A percentile compares a stretch with the other conserved stretches of the same genome.
phyloP scores from a whole-genome alignment of 2,888 invertebrate genomes.

The Taphrorychus bicolor region DNA sequence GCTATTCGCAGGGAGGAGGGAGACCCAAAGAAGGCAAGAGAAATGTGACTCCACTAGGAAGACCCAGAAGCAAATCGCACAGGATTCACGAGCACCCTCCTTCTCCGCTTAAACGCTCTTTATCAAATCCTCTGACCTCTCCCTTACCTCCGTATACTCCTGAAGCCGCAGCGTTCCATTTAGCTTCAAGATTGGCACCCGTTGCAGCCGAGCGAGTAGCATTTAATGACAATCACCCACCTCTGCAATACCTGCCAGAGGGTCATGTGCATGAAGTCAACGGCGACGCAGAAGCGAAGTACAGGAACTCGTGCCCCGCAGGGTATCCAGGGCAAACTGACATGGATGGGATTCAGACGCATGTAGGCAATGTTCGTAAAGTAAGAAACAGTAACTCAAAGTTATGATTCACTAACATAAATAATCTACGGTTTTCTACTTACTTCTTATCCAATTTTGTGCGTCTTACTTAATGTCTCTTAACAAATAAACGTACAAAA shows the following conservation, averaged over 20 bases:
- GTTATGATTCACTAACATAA: no score
- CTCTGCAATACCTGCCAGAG: conserved; percentile 1
- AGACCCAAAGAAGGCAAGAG: background rate
- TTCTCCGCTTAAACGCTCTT: conserved; percentile 8
- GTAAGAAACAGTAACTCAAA: no score
- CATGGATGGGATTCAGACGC: no score
- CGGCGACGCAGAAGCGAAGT: background rate
- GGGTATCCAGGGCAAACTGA: background rate
- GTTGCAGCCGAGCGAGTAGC: no score
- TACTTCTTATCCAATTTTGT: no score
- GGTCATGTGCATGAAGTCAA: background rate
- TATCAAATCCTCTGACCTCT: conserved; percentile 19
- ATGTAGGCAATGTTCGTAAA: no score
- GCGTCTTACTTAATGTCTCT: no score
- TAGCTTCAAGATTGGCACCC: no score
- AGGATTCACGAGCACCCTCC: background rate
- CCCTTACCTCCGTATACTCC: background rate
- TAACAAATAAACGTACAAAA: no score
- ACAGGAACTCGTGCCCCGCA: background rate
- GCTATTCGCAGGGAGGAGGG: background rate
- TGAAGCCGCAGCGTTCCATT: no score
- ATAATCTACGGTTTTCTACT: no score
- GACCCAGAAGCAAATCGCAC: conserved; percentile 26
- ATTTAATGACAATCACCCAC: background rate
- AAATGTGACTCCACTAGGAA: background rate